Percentiles rank a stretch among this genome's conserved stretches.
phyloP scores from a whole-genome alignment of 2,888 invertebrate species.

The Anaspis maculata region DNA sequence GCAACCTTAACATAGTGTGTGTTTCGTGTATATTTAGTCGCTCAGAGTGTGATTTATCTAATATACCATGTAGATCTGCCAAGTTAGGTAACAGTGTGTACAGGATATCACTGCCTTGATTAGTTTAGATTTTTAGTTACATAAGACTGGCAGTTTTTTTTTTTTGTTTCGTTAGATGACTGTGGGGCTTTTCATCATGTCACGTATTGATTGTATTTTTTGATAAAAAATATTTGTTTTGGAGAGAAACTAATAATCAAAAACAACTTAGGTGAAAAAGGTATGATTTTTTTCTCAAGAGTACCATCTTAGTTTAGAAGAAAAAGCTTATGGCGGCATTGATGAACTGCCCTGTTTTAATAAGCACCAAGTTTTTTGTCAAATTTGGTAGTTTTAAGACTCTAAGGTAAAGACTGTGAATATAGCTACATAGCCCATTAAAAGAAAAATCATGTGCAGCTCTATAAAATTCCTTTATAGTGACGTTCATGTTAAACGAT shows the following conservation, averaged over 20 bases:
- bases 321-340: no score
- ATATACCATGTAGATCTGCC: constrained; percentile 27
- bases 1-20: constrained; percentile 31
- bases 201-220: no score
- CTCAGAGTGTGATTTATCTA: constrained; percentile 34
- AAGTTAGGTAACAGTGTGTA: constrained; percentile 18
- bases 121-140: constrained; percentile 27
- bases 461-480: constrained; percentile 20
- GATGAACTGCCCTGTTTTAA: not conserved
- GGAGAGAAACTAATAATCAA: not conserved
- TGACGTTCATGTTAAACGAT: constrained; percentile 17
- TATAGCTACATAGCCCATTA: constrained; percentile 20
- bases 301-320: no score
- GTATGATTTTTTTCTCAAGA: no score
- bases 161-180: no score
- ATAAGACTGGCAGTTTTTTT: constrained; percentile 31
- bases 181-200: no score
- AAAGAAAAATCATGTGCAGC: constrained; percentile 20
- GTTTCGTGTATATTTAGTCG: constrained; percentile 36
- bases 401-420: constrained; percentile 29
- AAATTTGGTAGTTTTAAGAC: constrained; percentile 20
- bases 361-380: constrained; percentile 12
- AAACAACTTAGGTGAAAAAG: no score
- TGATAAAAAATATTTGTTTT: constrained; percentile 13
- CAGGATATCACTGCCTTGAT: constrained; percentile 28